A percentile compares a stretch with the other conserved stretches of the same genome.
Evolutionary conservation across 2,888 invertebrate species (phyloP).

Genomic region (Dasypogon diadema): DNA sequence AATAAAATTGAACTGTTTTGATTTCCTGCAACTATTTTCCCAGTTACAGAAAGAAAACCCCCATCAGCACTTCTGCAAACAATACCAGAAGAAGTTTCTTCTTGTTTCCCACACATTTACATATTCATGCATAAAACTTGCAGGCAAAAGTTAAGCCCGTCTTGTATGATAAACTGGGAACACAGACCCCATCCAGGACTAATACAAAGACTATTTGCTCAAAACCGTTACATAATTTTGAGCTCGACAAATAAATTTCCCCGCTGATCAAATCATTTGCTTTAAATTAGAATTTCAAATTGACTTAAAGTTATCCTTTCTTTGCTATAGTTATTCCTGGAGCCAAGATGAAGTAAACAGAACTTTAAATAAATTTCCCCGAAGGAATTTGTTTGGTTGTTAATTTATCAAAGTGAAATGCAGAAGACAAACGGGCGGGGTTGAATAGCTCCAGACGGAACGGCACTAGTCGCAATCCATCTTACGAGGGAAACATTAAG

Average conservation of each 20-base stretch:
- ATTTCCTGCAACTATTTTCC: too few relatives aligned
- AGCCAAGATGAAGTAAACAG: background rate
- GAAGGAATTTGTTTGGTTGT: constrained; percentile 44
- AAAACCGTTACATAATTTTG: background rate
- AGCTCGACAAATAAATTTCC: background rate
- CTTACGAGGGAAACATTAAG: background rate
- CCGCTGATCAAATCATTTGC: constrained; percentile 41
- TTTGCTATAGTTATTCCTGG: background rate
- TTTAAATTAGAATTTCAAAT: constrained; percentile 48
- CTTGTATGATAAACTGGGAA: too few relatives aligned
- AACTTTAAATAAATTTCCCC: constrained; percentile 46
- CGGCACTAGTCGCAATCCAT: background rate
- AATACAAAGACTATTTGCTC: background rate
- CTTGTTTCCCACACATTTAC: too few relatives aligned
- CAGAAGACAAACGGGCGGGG: constrained; percentile 9
- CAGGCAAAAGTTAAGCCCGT: too few relatives aligned
- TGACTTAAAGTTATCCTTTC: constrained; percentile 8
- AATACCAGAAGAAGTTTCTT: too few relatives aligned
- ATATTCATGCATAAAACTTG: too few relatives aligned
- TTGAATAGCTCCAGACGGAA: background rate
- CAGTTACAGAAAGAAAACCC: too few relatives aligned
- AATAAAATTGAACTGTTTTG: too few relatives aligned
- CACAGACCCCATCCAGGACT: too few relatives aligned
- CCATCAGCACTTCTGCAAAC: too few relatives aligned
- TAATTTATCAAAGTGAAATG: constrained; percentile 53